Conservation (phyloP, 2,113 vertebrate genomes). For the Pseudorasbora parva region DNA sequence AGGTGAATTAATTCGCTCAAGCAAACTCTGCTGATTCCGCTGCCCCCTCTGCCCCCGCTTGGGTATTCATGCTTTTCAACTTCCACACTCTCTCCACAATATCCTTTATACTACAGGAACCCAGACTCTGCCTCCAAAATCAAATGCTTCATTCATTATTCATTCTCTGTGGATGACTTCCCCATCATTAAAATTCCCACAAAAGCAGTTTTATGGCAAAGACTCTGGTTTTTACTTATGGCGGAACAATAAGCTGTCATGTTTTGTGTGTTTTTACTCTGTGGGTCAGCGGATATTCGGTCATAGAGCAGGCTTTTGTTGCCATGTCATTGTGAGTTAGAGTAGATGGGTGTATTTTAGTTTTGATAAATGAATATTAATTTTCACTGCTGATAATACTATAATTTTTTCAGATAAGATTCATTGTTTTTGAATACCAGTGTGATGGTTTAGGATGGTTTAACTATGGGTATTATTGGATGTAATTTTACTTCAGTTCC, state of each 20-base stretch:
- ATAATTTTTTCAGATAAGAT: neutral
- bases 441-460: neutral
- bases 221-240: neutral
- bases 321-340: neutral
- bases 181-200: slow-evolving; percentile 23
- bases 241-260: slow-evolving; percentile 17
- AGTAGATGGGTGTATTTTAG: neutral
- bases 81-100: slow-evolving; percentile 34
- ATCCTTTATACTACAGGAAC: slow-evolving; percentile 44
- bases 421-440: neutral
- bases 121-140: slow-evolving; percentile 20
- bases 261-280: slow-evolving; percentile 29
- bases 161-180: slow-evolving; percentile 35
- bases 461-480: neutral
- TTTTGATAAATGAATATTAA: neutral
- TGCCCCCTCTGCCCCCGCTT: slow-evolving; percentile 9
- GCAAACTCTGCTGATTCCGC: slow-evolving; percentile 50
- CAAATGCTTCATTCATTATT: slow-evolving; percentile 46
- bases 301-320: neutral
- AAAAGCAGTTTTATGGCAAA: slow-evolving; percentile 23
- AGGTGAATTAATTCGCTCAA: slow-evolving; percentile 60
- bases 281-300: neutral
- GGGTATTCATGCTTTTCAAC: slow-evolving; percentile 42
- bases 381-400: neutral
- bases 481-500: neutral